A percentile compares a stretch with the other conserved stretches of the same genome.
Conservation (phyloP, 2,113 vertebrate species). For the Tychaedon coryphoeus region DNA sequence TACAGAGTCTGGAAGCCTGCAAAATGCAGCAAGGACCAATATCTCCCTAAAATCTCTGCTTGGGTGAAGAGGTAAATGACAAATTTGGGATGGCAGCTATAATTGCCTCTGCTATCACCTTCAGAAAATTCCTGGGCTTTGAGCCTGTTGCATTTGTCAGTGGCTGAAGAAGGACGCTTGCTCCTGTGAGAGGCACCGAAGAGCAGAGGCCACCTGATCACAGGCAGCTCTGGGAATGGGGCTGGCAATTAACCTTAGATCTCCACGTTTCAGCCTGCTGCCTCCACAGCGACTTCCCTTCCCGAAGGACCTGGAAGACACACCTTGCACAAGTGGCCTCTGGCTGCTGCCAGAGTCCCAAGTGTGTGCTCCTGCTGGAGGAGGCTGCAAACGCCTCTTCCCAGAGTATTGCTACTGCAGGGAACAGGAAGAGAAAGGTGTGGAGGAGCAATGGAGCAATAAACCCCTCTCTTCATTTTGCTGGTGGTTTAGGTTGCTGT, state of each 20-base stretch:
- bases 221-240: fast-evolving
- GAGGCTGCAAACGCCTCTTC: neutral
- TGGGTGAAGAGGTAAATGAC: fast-evolving
- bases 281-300: neutral
- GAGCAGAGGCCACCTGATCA: neutral
- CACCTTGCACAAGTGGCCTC: fast-evolving
- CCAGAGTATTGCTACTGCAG: fast-evolving
- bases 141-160: fast-evolving
- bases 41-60: neutral
- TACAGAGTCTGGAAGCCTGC: neutral
- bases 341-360: fast-evolving
- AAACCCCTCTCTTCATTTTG: neutral
- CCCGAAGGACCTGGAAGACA: fast-evolving
- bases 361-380: fast-evolving
- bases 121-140: neutral
- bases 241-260: neutral
- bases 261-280: fast-evolving
- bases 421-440: neutral
- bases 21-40: neutral
- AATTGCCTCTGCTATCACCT: neutral
- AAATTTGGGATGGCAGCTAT: neutral
- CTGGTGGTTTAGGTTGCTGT: neutral
- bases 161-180: neutral
- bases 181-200: neutral
- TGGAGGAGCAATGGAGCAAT: fast-evolving